Base-by-base conservation (phyloP, 1,140 invertebrate genomes). In the Saccostrea echinata region DNA sequence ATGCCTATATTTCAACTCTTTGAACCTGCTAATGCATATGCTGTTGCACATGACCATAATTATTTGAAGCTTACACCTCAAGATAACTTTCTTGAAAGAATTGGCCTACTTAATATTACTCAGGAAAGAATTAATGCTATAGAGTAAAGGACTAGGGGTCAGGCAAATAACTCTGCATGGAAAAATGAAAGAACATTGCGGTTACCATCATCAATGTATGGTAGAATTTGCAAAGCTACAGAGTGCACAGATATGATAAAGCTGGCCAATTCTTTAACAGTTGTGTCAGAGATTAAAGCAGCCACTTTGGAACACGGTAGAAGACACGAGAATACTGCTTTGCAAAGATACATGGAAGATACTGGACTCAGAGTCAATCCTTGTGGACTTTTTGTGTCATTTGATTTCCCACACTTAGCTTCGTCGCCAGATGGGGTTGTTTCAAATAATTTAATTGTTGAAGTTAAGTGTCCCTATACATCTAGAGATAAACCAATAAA, bases 201-300 rank as follows among this genome's bases (percentile, higher is more conserved):
- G 55, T 43, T 92, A 16, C 53, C 76, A 16, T 88, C 90, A 55
- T 92, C 91, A n/a, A 86, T 61, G 21, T 91, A 88, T 89, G 91
- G 91, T 4, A 84, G 84, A 18, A 91, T 91, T 21, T 88, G 89
- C 33, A 91, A 91, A 85, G 86, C 90, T 27, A 90, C 91, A 18
- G 84, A 88, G 9, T 27, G 43, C 80, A 91, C 90, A 8, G 80
- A 92, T 83, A 68, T 87, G 52, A 24, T n/a, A 16, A 90, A 88
- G 64, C 64, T 91, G 8, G 90, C 90, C 81, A 53, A 53, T 16
- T 84, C 81, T 51, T 82, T 88, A 35, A 80, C 55, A 11, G 27
- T 16, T 21, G 33, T 83, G 11, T 21, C 18, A 12, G 16, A 86
- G 57, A 81, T 90, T 16, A 82, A 76, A 24, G 24, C 84, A 84